phyloP scores from a whole-genome alignment of 2,888 invertebrate species.

The Hydroisotoma schaefferi region DNA sequence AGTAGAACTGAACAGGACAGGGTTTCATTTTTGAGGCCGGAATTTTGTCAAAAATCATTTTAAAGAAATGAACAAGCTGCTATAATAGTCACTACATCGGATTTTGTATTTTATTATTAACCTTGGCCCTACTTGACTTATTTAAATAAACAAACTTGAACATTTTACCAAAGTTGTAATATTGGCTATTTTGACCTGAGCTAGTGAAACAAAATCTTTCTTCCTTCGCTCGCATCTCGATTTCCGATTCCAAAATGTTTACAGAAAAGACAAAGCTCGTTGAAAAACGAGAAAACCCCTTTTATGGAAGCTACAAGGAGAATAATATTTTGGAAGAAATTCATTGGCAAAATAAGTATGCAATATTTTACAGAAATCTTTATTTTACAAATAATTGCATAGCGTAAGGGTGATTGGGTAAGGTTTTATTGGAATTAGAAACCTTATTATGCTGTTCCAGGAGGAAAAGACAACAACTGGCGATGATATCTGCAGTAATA shows the following conservation, averaged over 20 bases:
- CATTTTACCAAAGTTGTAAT: too few species aligned
- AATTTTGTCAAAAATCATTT: too few species aligned
- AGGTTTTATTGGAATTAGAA: conserved; percentile 1
- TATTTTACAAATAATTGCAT: too few species aligned
- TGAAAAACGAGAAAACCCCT: conserved; percentile 47
- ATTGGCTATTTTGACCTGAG: too few species aligned
- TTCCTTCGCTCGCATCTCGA: not conserved
- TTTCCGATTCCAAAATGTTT: conserved; percentile 46
- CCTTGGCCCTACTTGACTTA: too few species aligned
- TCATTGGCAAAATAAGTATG: conserved; percentile 48
- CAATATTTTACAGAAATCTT: not conserved
- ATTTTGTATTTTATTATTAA: too few species aligned
- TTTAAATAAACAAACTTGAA: too few species aligned
- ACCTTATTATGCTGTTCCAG: conserved; percentile 22
- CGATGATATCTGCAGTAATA: conserved; percentile 43
- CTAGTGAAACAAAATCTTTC: not conserved
- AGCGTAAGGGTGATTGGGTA: too few species aligned
- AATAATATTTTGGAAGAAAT: conserved; percentile 43
- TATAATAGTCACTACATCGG: too few species aligned
- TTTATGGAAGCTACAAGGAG: conserved; percentile 48
- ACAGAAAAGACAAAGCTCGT: conserved; percentile 47
- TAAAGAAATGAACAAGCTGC: too few species aligned
- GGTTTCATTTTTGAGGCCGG: too few species aligned
- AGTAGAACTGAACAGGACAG: too few species aligned
- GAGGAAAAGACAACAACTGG: conserved; percentile 45